Percentiles rank a stretch among this genome's conserved stretches.
phyloP scores from a whole-genome alignment of 2,888 invertebrate genomes.

The Leucania comma region DNA sequence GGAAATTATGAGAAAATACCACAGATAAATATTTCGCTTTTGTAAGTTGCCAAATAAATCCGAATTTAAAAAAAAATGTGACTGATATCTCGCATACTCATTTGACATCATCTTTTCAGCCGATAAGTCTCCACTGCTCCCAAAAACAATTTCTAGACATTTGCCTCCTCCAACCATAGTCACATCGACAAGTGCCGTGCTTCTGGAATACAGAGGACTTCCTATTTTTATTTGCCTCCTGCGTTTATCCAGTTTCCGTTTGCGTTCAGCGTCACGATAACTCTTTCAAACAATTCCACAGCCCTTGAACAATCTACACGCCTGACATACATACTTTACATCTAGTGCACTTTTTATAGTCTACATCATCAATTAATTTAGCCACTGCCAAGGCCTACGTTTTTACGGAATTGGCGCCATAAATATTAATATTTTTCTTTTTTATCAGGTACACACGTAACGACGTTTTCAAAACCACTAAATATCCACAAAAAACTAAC shows the following conservation, averaged over 20 bases:
- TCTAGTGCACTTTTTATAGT: not conserved
- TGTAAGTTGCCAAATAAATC: not conserved
- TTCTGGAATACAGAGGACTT: no score
- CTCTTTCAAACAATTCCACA: no score
- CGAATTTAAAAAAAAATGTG: not conserved
- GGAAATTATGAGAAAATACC: constrained; percentile 68
- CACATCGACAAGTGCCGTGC: no score
- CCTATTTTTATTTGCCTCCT: no score
- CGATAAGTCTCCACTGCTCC: not conserved
- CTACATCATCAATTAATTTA: no score
- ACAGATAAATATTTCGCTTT: constrained; percentile 6
- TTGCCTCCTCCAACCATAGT: no score
- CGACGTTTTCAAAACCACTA: not conserved
- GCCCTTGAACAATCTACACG: no score
- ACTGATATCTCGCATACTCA: not conserved
- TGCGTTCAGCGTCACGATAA: no score
- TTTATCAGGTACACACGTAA: not conserved
- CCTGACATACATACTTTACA: not conserved
- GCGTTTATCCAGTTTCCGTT: no score
- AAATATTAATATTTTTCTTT: not conserved
- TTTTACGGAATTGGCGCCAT: not conserved
- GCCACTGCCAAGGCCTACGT: not conserved
- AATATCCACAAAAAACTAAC: no score
- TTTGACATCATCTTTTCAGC: not conserved
- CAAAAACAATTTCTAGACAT: no score